Percentiles rank a stretch among this genome's conserved stretches.
Evolutionary conservation across 2,113 vertebrate species (phyloP).

Genomic region (Forbesichthys agassizii): DNA sequence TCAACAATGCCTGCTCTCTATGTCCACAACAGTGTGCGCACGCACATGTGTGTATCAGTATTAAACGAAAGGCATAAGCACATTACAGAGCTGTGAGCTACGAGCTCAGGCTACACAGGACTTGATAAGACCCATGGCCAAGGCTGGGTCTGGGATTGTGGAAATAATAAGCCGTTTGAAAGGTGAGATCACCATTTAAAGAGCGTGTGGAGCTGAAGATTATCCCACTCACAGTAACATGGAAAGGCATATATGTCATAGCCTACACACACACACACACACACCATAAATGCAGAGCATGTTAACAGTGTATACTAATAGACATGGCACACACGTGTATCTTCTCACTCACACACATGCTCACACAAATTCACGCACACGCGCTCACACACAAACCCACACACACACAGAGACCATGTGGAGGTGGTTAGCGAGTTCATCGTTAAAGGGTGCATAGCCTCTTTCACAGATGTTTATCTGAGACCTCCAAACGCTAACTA

Average conservation of each 20-base stretch:
- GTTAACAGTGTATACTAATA: too few relatives aligned
- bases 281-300: not conserved
- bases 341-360: not conserved
- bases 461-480: conserved; percentile 57
- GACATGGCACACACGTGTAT: not conserved
- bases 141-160: conserved; percentile 17
- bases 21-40: not conserved
- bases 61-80: not conserved
- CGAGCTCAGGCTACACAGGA: too few relatives aligned
- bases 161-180: conserved; percentile 52
- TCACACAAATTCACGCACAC: not conserved
- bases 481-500: conserved; percentile 37
- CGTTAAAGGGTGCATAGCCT: conserved; percentile 35
- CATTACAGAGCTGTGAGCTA: too few relatives aligned
- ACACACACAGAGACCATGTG: conserved; percentile 5
- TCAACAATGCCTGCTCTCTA: not conserved
- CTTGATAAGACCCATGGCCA: not conserved
- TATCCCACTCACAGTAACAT: conserved; percentile 40
- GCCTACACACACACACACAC: conserved; percentile 14
- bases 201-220: conserved; percentile 52
- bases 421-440: conserved; percentile 24
- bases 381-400: not conserved
- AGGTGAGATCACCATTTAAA: conserved; percentile 60
- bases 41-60: too few relatives aligned
- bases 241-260: conserved; percentile 13